phyloP scores from a whole-genome alignment of 37 sponge, comb jelly and placozoan species.

The Halichondria panicea region DNA sequence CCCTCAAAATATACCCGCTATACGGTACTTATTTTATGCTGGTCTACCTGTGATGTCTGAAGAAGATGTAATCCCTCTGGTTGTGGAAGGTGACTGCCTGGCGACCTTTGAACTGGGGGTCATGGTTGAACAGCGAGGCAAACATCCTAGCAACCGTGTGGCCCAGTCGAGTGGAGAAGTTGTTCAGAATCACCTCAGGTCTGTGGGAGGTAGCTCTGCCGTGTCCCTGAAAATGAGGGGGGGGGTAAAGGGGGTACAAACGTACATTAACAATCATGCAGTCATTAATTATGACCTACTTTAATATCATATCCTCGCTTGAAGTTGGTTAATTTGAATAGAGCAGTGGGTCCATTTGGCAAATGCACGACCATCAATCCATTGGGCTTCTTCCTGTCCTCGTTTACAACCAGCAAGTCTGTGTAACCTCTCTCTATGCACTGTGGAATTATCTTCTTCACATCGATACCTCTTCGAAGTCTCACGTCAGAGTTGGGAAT shows the following conservation, averaged over 20 bases:
- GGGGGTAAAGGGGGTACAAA: no score
- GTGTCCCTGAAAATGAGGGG: slow-evolving; percentile 81
- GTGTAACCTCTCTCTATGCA: slow-evolving; percentile 72
- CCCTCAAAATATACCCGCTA: no score
- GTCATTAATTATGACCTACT: slow-evolving; percentile 36
- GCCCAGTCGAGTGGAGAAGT: slow-evolving; percentile 92
- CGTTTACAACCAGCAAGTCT: slow-evolving; percentile 86
- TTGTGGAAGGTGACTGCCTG: slow-evolving; percentile 95
- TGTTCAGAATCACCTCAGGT: slow-evolving; percentile 96
- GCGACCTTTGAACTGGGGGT: slow-evolving; percentile 94
- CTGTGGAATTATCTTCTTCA: slow-evolving; percentile 82
- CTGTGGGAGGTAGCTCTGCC: slow-evolving; percentile 74
- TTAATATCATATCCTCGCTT: slow-evolving; percentile 75
- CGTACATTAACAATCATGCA: no score
- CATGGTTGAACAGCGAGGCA: slow-evolving; percentile 86
- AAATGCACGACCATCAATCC: slow-evolving; percentile 86
- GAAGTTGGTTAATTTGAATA: slow-evolving; percentile 89
- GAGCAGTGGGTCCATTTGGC: slow-evolving; percentile 96
- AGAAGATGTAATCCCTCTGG: slow-evolving; percentile 97
- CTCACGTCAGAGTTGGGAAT: slow-evolving; percentile 89
- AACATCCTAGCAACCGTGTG: slow-evolving; percentile 94
- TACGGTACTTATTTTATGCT: no score
- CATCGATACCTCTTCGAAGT: slow-evolving; percentile 58
- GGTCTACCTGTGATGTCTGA: slow-evolving; percentile 91
- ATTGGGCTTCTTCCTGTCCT: slow-evolving; percentile 94